Percentiles rank a stretch among this genome's conserved stretches.
Conservation (phyloP, 2,888 invertebrate species). For the Drosophila gaucha region DNA sequence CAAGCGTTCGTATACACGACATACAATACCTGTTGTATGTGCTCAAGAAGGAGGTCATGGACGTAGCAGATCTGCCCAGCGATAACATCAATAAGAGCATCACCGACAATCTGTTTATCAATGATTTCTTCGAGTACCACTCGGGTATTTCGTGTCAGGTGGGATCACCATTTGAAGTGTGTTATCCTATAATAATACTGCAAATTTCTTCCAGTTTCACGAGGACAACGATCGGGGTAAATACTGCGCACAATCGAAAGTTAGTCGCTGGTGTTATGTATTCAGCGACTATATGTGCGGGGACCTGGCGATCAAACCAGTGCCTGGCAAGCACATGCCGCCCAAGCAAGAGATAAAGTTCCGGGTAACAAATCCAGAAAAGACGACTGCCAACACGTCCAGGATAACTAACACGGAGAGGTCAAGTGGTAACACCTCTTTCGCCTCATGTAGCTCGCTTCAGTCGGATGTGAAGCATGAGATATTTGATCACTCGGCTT, state of each 20-base stretch:
- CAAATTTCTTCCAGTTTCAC: conserved; percentile 85
- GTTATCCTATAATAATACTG: too few species aligned
- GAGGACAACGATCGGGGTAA: conserved; percentile 81
- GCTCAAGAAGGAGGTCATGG: conserved; percentile 77
- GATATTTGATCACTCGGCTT: conserved; percentile 30
- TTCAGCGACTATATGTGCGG: conserved; percentile 85
- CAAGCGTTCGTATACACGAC: conserved; percentile 67
- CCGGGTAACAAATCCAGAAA: neutral
- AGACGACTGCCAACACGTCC: neutral
- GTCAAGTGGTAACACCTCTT: neutral
- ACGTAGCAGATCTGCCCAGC: conserved; percentile 63
- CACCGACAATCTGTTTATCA: conserved; percentile 74
- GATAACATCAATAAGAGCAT: conserved; percentile 61
- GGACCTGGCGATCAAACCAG: conserved; percentile 83
- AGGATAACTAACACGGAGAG: neutral
- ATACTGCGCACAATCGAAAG: conserved; percentile 85
- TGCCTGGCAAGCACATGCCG: conserved; percentile 85
- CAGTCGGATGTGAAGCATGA: conserved; percentile 18
- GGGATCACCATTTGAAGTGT: conserved; percentile 16
- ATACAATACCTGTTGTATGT: conserved; percentile 80
- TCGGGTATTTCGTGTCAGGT: conserved; percentile 82
- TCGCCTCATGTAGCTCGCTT: neutral
- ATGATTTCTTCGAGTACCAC: conserved; percentile 80
- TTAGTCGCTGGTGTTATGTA: conserved; percentile 84
- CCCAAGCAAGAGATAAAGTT: conserved; percentile 44